Evolutionary conservation across 2,113 vertebrate species (phyloP), one percentile per base, ranked within the genome.

Genomic region (Atrichornis clamosus): DNA sequence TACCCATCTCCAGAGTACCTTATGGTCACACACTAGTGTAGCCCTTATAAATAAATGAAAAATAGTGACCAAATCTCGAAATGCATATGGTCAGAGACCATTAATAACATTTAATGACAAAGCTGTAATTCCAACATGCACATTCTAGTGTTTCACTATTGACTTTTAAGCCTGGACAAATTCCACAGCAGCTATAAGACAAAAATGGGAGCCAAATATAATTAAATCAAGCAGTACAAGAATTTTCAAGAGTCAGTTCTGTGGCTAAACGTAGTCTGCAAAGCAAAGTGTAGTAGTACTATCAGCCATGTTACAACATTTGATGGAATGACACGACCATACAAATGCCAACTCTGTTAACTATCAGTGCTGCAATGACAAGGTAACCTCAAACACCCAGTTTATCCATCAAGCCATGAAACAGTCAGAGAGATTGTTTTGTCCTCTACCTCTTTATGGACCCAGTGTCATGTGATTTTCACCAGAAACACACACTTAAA

Each of bases 381-480:
- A 81, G n/a, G 33, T 83, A 84, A 89, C 92, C 26, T 42, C 64
- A 77, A 27, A 39, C 30, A 68, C 67, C 32, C 21, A 26, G 11
- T 78, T 87, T 93, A 85, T 47, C 95, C 58, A 62, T 88, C 33
- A 69, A 44, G 15, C 5, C 22, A 14, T 24, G 52, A 67, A 60
- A 18, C 23, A 96, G 90, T 42, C 72, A 93, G 89, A 73, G 79
- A 73, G 35, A 73, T 64, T 79, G 16, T 86, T 95, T 96, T 86
- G 64, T 77, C 63, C 50, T 93, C 79, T 84, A 21, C 49, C 33
- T 96, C 58, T 68, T 94, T 95, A 82, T 64, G 52, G 39, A 94
- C 49, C 10, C 70, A 77, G 78, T 78, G 64, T 95, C 80, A 93
- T 81, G 68, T 44, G 42, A 68, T 88, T 93, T 91, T 87, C 56